Evolutionary conservation across 2,888 invertebrate genomes (phyloP).

Genomic region (Chloroclystis v-ata): DNA sequence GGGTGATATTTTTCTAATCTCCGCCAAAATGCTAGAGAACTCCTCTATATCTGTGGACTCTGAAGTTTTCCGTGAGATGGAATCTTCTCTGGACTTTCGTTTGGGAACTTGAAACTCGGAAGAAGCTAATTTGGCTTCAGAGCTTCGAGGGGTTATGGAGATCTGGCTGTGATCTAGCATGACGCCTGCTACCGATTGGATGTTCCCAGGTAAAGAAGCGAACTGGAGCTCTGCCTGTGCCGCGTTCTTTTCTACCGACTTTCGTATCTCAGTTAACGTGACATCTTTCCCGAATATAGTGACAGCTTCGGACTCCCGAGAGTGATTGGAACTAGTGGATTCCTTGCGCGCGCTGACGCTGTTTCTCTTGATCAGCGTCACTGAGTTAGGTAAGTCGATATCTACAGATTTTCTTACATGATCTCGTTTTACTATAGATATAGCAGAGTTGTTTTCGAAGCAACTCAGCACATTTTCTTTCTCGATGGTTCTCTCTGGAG

Average conservation of each 20-base stretch:
- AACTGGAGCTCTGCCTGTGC: slow-evolving; percentile 61
- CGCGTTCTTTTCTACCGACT: slow-evolving; percentile 63
- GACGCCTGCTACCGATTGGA: slow-evolving; percentile 44
- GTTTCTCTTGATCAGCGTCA: slow-evolving; percentile 71
- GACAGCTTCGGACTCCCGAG: slow-evolving; percentile 68
- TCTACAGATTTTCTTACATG: slow-evolving; percentile 68
- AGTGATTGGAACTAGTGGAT: slow-evolving; percentile 70
- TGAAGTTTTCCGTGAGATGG: slow-evolving; percentile 55
- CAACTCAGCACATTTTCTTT: slow-evolving; percentile 73
- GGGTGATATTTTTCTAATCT: slow-evolving; percentile 50
- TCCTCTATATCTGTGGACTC: slow-evolving; percentile 57
- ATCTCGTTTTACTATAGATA: slow-evolving; percentile 73
- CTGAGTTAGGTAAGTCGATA: slow-evolving; percentile 68
- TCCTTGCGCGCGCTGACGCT: slow-evolving; percentile 68
- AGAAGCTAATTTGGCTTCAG: slow-evolving; percentile 42
- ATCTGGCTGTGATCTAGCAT: slow-evolving; percentile 64
- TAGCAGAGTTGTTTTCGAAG: slow-evolving; percentile 74
- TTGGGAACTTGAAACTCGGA: slow-evolving; percentile 52
- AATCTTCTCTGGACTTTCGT: slow-evolving; percentile 56
- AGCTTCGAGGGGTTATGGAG: slow-evolving; percentile 60
- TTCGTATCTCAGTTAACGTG: slow-evolving; percentile 70
- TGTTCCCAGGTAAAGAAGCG: slow-evolving; percentile 56
- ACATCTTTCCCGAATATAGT: slow-evolving; percentile 75
- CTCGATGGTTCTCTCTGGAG: slow-evolving; percentile 64
- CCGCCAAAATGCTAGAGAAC: slow-evolving; percentile 40